Conservation (phyloP, 2,888 invertebrate species). For the Chaetoderma sp. region DNA sequence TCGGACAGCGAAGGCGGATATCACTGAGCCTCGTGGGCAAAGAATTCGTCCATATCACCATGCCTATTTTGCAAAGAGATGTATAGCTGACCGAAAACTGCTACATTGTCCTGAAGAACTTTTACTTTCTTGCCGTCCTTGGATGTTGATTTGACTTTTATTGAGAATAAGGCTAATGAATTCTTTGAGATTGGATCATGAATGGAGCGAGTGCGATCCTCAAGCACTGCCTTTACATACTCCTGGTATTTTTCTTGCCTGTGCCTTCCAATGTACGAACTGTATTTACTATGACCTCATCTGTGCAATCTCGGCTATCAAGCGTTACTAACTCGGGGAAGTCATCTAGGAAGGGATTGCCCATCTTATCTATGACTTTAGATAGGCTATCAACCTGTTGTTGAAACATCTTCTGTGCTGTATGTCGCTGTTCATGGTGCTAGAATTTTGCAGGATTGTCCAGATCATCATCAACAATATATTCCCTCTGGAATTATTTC, state of each 20-base stretch:
- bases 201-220: conserved; percentile 15
- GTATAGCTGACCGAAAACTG: conserved; percentile 19
- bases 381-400: conserved; percentile 17
- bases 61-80: conserved; percentile 18
- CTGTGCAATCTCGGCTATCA: conserved; percentile 15
- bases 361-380: conserved; percentile 14
- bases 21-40: conserved; percentile 22
- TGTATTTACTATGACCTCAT: conserved; percentile 13
- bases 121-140: conserved; percentile 11
- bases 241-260: conserved; percentile 14
- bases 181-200: conserved; percentile 20
- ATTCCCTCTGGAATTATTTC: conserved; percentile 25
- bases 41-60: conserved; percentile 22
- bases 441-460: background rate
- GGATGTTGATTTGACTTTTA: conserved; percentile 3
- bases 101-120: conserved; percentile 22
- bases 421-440: conserved; percentile 32
- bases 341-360: conserved; percentile 28
- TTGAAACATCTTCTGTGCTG: conserved; percentile 26
- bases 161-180: conserved; percentile 12
- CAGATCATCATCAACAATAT: conserved; percentile 12
- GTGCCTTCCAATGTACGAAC: conserved; percentile 16
- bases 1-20: conserved; percentile 24
- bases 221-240: conserved; percentile 15
- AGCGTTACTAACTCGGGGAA: conserved; percentile 21